Percentiles rank a stretch among this genome's conserved stretches.
These are phyloP conservation scores for Alcis repandata DNA, from an alignment of 2,888 invertebrate species.

Conservation along the genomic window DNA sequence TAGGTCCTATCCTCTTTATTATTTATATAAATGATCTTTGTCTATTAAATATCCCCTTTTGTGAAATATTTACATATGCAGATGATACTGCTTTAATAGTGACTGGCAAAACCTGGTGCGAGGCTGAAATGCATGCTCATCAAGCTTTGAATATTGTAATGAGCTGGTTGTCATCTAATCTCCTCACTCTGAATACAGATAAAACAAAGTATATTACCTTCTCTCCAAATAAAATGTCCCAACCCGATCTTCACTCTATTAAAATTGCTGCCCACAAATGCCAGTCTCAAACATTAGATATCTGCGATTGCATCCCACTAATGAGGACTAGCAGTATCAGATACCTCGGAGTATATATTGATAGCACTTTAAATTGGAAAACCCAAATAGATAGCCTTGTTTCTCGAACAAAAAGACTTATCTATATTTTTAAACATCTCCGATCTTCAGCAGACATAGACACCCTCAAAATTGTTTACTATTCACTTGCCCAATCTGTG, in stretches of 20 bases:
- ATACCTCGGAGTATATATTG: no score
- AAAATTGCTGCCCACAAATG: not conserved
- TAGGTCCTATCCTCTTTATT: not conserved
- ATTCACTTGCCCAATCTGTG: no score
- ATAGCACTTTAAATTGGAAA: no score
- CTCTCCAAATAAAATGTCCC: not conserved
- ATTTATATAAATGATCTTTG: slow-evolving; percentile 6
- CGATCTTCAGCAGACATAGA: no score
- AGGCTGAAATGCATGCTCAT: not conserved
- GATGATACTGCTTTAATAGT: slow-evolving; percentile 4
- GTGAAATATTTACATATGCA: slow-evolving; percentile 1
- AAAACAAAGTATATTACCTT: not conserved
- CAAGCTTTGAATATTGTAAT: not conserved
- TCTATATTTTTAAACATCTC: no score
- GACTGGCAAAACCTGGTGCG: not conserved
- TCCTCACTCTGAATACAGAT: not conserved
- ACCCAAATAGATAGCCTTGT: no score
- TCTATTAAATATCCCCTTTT: not conserved
- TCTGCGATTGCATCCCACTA: no score
- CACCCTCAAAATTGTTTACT: no score
- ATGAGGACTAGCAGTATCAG: no score
- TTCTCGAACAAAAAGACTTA: no score
- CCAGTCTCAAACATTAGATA: no score
- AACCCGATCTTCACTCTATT: not conserved
- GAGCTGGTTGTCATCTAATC: not conserved